phyloP scores from a whole-genome alignment of 2,888 invertebrate species.

The Elgonia sp. region DNA sequence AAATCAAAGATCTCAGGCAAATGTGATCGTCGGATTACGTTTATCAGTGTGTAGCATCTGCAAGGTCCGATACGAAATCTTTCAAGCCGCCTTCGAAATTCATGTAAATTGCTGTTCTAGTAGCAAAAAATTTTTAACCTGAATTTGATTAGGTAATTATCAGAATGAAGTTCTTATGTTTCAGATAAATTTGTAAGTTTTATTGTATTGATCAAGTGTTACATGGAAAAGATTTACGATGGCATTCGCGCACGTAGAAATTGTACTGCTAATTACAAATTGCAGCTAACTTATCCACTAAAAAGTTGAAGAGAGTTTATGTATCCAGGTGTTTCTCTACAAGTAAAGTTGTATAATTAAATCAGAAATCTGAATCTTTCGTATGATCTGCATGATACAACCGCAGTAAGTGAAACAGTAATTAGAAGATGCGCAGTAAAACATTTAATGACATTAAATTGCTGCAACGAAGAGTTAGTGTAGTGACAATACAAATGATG shows the following conservation, averaged over 20 bases:
- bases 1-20: conserved; percentile 70
- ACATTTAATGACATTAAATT: conserved; percentile 40
- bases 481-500: conserved; percentile 12
- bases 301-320: conserved; percentile 45
- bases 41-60: conserved; percentile 61
- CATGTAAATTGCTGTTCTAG: conserved; percentile 50
- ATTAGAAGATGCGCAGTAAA: conserved; percentile 46
- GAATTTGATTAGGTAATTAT: conserved; percentile 41
- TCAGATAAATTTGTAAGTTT: neutral
- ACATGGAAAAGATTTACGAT: conserved; percentile 27
- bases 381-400: conserved; percentile 42
- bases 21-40: conserved; percentile 69
- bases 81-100: conserved; percentile 26
- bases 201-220: conserved; percentile 25
- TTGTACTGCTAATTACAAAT: conserved; percentile 36
- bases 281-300: conserved; percentile 33
- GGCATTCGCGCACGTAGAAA: conserved; percentile 27
- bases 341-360: conserved; percentile 48
- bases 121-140: conserved; percentile 47
- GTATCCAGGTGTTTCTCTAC: conserved; percentile 37
- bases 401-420: conserved; percentile 41
- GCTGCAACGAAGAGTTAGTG: conserved; percentile 13
- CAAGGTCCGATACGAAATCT: conserved; percentile 56
- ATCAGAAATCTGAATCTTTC: conserved; percentile 52
- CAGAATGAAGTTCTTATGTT: too few relatives aligned